Conservation (phyloP, 2,888 invertebrate genomes). For the Griposia aprilina region DNA sequence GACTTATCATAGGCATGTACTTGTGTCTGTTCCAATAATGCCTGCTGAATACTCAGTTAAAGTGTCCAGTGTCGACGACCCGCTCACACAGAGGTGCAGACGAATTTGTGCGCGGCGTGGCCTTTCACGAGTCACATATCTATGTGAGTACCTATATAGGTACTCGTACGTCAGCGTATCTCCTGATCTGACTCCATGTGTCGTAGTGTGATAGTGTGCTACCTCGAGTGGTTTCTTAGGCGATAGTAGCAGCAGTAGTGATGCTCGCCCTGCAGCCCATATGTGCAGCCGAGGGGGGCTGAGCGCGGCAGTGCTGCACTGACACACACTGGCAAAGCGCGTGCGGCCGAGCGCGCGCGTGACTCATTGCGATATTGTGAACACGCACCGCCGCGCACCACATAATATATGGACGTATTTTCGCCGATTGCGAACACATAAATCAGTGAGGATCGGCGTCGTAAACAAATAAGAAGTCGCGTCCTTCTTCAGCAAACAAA, state of each 20-base stretch:
- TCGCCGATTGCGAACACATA: slow-evolving; percentile 27
- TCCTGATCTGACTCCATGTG: neutral
- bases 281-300: neutral
- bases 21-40: neutral
- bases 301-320: neutral
- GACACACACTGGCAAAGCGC: neutral
- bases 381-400: neutral
- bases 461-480: slow-evolving; percentile 34
- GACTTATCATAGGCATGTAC: neutral
- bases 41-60: neutral
- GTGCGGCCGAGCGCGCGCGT: neutral
- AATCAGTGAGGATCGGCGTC: slow-evolving; percentile 20
- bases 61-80: neutral
- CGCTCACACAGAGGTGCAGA: neutral
- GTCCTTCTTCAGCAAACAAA: slow-evolving; percentile 29
- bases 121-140: neutral
- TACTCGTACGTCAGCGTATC: neutral
- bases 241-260: neutral
- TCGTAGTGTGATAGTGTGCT: neutral
- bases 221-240: neutral
- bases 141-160: no score
- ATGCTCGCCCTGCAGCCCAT: neutral
- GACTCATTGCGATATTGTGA: neutral
- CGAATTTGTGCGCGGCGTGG: neutral
- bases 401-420: slow-evolving; percentile 36